Percentiles rank a stretch among this genome's conserved stretches.
phyloP scores from a whole-genome alignment of 1,140 invertebrate species.

The Pemphigus obesinymphae region DNA sequence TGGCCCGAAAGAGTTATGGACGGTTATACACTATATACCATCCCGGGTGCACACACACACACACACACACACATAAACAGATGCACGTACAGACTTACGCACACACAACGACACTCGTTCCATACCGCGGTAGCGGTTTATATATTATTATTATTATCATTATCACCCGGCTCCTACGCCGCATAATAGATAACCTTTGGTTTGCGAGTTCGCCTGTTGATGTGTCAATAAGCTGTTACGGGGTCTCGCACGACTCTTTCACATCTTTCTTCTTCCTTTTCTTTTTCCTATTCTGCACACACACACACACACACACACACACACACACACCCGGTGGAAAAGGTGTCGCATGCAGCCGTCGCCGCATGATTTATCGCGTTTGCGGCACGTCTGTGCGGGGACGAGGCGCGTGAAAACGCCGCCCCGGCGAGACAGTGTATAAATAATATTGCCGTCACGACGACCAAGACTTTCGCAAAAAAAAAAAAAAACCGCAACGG shows the following conservation, averaged over 20 bases:
- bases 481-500: too few species aligned
- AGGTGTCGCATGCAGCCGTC: not conserved
- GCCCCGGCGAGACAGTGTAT: not conserved
- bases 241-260: constrained; percentile 4
- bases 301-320: too few species aligned
- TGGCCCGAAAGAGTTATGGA: constrained; percentile 26
- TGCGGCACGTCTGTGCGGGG: not conserved
- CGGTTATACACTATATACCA: not conserved
- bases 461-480: not conserved
- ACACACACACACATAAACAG: not conserved
- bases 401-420: not conserved
- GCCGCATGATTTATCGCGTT: not conserved
- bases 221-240: constrained; percentile 33
- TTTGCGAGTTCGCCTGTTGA: constrained; percentile 11
- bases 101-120: not conserved
- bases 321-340: not conserved
- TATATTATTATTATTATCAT: constrained; percentile 22
- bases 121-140: constrained; percentile 10
- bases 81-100: not conserved
- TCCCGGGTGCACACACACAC: not conserved
- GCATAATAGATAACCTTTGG: constrained; percentile 33
- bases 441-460: constrained; percentile 7
- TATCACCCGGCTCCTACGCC: not conserved
- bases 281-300: too few species aligned
- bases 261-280: not conserved